Conservation (phyloP, 2,888 invertebrate species). For the Himalopsyche kuldschensis region DNA sequence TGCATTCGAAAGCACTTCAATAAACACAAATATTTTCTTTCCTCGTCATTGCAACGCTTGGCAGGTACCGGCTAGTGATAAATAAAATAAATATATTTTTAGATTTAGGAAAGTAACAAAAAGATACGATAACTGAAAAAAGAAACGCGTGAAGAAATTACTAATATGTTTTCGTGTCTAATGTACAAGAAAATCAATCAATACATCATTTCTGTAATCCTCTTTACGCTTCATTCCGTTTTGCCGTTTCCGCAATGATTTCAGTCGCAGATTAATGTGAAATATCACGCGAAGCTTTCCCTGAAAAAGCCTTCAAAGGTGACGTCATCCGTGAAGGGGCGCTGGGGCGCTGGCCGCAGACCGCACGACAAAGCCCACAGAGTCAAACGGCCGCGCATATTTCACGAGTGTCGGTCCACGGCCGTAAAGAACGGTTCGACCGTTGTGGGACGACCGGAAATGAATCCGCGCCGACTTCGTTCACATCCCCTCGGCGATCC, state of each 20-base stretch:
- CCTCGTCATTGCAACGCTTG: too few species aligned
- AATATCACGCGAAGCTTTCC: not conserved
- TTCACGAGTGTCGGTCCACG: conserved; percentile 7
- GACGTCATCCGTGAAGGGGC: not conserved
- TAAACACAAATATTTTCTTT: too few species aligned
- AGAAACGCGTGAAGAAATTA: not conserved
- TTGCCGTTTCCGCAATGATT: not conserved
- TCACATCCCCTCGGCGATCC: not conserved
- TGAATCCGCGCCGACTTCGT: conserved; percentile 19
- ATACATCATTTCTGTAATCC: not conserved
- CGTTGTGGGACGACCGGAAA: conserved; percentile 15
- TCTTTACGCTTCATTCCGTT: not conserved
- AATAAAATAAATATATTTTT: too few species aligned
- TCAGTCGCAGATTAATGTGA: not conserved
- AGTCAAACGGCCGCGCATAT: conserved; percentile 22
- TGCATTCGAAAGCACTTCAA: too few species aligned
- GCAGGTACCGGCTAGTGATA: too few species aligned
- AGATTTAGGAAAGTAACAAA: too few species aligned
- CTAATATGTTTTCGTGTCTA: not conserved
- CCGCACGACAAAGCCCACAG: conserved; percentile 13
- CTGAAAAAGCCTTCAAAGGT: not conserved
- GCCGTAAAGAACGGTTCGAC: conserved; percentile 4
- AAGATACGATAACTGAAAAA: too few species aligned
- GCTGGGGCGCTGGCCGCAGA: conserved; percentile 2
- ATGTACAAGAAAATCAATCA: not conserved